Evolutionary conservation across 64 coral and sea anemone species (phyloP), one percentile per base, ranked within the genome.

Genomic region (Trachythela sp.): DNA sequence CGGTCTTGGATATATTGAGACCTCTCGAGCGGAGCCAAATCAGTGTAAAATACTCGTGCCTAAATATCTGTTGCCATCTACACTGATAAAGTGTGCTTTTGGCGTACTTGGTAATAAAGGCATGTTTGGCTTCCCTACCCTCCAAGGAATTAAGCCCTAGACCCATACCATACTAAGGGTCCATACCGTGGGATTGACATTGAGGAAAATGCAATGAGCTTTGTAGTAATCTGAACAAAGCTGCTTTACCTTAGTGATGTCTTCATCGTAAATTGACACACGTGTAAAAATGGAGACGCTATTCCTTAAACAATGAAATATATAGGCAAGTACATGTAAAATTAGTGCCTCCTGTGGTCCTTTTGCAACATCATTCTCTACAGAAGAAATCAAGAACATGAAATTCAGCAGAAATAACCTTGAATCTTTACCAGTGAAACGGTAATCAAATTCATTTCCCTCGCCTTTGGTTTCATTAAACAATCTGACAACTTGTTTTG

Each of bases 41-140:
- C 30, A 68, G 30, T 68, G 59, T 68, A 68, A 68, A 3, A 68
- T n/a, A 6, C 59, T 68, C 59, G 6, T 68, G 59, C 59, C 20
- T 68, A 68, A 68, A 68, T 68, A 68, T 68, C 15, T 68, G 59
- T 22, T 68, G 20, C 59, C 59, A 68, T 68, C 59, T 68, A 22
- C 30, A 31, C 59, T 68, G 59, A 68, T 68, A 22, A 68, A 68
- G 20, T 68, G 59, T 68, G 59, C 15, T 68, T 22, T n/a, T 31
- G 30, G 59, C 5, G 30, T 68, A 68, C 59, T 68, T 68, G 20
- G 20, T 14, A 68, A 68, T 68, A 31, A 68, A 68, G 20, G 15
- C 59, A 68, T 68, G 59, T 68, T 68, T 68, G 59, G 59, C 59
- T 68, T 68, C 59, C 59, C 59, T 68, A 31, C 59, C 59, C 59